Conservation (phyloP, 2,888 invertebrate species). For the Pseudoips prasinana region DNA sequence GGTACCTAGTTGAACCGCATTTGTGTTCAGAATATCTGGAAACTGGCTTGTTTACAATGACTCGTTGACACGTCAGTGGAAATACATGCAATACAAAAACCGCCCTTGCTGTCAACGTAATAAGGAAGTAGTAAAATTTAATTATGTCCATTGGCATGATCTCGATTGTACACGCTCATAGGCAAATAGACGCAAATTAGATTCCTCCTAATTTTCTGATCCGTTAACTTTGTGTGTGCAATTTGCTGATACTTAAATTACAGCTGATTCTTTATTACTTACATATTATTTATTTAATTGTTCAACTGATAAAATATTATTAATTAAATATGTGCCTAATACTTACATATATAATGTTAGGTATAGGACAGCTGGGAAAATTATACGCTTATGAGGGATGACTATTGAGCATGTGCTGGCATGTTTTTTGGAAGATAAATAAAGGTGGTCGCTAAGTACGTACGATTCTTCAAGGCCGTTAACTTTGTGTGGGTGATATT, state of each 20-base stretch:
- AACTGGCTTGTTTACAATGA: constrained; percentile 30
- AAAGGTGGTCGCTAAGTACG: no score
- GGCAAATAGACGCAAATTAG: constrained; percentile 26
- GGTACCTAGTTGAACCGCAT: constrained; percentile 30
- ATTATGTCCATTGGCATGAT: no score
- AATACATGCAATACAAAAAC: no score
- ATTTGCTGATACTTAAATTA: constrained; percentile 23
- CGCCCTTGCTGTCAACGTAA: no score
- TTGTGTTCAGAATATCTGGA: constrained; percentile 42
- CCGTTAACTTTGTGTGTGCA: constrained; percentile 22
- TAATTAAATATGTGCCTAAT: background rate
- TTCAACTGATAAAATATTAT: constrained; percentile 12
- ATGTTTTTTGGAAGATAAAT: no score
- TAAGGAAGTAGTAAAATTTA: no score
- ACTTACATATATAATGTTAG: background rate
- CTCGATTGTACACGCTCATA: constrained; percentile 17
- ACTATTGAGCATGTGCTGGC: no score
- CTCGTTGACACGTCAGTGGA: no score
- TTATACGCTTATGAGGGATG: no score
- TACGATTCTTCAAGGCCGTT: no score
- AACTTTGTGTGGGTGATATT: no score
- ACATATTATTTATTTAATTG: constrained; percentile 22
- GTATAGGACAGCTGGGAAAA: no score
- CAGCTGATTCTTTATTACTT: constrained; percentile 20
- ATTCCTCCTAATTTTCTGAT: constrained; percentile 30